These are phyloP conservation scores for Thelaira solivaga DNA, from an alignment of 2,888 invertebrate species.

Conservation along the genomic window DNA sequence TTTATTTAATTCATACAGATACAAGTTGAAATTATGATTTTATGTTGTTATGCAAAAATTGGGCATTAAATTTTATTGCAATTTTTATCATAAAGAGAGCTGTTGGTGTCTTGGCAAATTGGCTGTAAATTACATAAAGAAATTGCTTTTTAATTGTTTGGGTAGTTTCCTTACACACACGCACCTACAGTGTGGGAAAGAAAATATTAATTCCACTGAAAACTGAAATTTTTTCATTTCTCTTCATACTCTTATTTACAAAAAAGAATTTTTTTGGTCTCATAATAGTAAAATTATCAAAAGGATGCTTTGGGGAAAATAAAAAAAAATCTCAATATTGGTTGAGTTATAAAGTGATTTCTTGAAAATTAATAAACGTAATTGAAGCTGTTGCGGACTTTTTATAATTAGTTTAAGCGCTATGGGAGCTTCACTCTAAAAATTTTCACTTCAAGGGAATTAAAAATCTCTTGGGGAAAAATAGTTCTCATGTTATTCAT, in stretches of 20 bases:
- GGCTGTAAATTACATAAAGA: slow-evolving; percentile 18
- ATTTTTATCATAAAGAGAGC: slow-evolving; percentile 70
- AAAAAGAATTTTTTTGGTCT: slow-evolving; percentile 10
- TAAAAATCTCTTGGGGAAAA: too few relatives aligned
- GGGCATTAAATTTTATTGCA: slow-evolving; percentile 76
- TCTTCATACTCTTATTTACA: background rate
- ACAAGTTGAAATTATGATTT: slow-evolving; percentile 15
- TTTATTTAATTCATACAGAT: background rate
- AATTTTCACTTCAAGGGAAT: too few relatives aligned
- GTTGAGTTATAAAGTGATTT: background rate
- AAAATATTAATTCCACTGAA: background rate
- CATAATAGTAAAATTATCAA: background rate
- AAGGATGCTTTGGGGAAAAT: slow-evolving; percentile 4
- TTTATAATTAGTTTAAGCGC: too few relatives aligned
- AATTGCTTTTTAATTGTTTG: slow-evolving; percentile 54
- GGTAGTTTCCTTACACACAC: background rate
- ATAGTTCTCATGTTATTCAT: too few relatives aligned
- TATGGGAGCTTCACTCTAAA: too few relatives aligned
- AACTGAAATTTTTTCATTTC: background rate
- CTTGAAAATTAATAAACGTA: too few relatives aligned
- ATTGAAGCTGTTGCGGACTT: too few relatives aligned
- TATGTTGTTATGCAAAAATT: slow-evolving; percentile 76
- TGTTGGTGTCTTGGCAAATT: background rate
- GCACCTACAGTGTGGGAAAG: slow-evolving; percentile 30
- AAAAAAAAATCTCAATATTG: background rate